A percentile compares a stretch with the other conserved stretches of the same genome.
Evolutionary conservation across 2,113 vertebrate species (phyloP).

Genomic region (Tachuris rubrigastra): DNA sequence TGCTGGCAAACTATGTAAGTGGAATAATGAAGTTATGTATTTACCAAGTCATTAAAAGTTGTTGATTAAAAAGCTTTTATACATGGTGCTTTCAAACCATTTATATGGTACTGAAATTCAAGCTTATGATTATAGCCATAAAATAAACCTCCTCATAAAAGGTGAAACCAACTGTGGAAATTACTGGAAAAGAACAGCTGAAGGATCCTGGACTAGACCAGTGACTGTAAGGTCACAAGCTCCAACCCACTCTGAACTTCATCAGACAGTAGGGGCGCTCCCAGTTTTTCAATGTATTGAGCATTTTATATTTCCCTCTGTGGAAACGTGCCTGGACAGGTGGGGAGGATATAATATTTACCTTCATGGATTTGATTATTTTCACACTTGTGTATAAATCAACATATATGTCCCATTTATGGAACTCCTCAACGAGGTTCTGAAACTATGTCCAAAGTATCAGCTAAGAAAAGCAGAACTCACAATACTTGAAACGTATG

Average conservation of each 20-base stretch:
- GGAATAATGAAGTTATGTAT: not conserved
- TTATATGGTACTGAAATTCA: not conserved
- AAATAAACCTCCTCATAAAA: not conserved
- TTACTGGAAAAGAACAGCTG: not conserved
- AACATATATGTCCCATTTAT: not conserved
- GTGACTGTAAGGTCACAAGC: not conserved
- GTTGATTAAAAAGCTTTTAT: not conserved
- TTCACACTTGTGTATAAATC: not conserved
- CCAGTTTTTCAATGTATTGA: not conserved
- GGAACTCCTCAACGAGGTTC: not conserved
- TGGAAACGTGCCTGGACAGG: not conserved
- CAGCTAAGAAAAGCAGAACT: not conserved
- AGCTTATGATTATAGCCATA: not conserved
- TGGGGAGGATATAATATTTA: not conserved
- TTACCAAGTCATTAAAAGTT: not conserved
- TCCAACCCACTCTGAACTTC: not conserved
- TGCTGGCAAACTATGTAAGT: not conserved
- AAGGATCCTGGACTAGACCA: not conserved
- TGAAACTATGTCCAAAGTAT: conserved; percentile 10
- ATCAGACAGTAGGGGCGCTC: not conserved
- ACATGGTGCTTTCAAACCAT: not conserved
- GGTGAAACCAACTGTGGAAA: not conserved
- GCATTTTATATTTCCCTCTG: not conserved
- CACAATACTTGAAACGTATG: not conserved
- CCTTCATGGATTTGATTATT: not conserved